Conservation (phyloP, 2,797 vertebrate species). For the Channa striata region DNA sequence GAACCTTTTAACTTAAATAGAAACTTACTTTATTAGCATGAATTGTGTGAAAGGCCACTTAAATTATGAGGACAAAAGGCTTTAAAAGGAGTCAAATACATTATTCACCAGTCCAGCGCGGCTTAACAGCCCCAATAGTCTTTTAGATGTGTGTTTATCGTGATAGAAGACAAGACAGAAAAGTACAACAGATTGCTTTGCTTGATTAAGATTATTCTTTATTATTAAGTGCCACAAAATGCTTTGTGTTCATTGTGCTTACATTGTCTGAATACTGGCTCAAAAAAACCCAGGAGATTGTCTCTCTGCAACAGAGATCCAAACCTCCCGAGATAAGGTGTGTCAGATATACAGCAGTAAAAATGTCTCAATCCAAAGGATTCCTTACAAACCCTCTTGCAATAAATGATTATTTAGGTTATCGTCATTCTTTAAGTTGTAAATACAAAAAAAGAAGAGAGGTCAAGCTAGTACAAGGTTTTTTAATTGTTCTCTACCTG, state of each 20-base stretch:
- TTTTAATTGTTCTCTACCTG: constrained; percentile 87
- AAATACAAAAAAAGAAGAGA: constrained; percentile 88
- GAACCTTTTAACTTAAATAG: constrained; percentile 46
- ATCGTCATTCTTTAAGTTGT: constrained; percentile 81
- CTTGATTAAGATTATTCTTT: constrained; percentile 88
- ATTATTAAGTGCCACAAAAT: constrained; percentile 93
- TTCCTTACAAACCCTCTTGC: constrained; percentile 86
- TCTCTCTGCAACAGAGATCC: constrained; percentile 79
- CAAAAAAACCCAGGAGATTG: constrained; percentile 81
- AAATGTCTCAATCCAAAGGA: constrained; percentile 86
- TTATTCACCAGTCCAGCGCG: constrained; percentile 13
- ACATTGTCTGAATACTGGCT: constrained; percentile 91
- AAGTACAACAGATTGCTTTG: constrained; percentile 63
- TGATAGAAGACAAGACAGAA: constrained; percentile 58
- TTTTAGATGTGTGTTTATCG: constrained; percentile 3
- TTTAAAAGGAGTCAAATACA: constrained; percentile 17
- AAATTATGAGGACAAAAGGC: constrained; percentile 15
- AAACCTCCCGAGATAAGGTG: constrained; percentile 82
- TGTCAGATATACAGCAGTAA: constrained; percentile 87
- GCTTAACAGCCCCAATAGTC: not conserved
- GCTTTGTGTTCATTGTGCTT: constrained; percentile 91
- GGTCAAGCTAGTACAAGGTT: constrained; percentile 88
- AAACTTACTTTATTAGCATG: constrained; percentile 40
- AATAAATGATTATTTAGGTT: constrained; percentile 82
- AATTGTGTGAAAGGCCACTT: constrained; percentile 47